These are phyloP conservation scores for Rhopalosiphum padi DNA, from an alignment of 1,140 invertebrate genomes.

Conservation along the genomic window DNA sequence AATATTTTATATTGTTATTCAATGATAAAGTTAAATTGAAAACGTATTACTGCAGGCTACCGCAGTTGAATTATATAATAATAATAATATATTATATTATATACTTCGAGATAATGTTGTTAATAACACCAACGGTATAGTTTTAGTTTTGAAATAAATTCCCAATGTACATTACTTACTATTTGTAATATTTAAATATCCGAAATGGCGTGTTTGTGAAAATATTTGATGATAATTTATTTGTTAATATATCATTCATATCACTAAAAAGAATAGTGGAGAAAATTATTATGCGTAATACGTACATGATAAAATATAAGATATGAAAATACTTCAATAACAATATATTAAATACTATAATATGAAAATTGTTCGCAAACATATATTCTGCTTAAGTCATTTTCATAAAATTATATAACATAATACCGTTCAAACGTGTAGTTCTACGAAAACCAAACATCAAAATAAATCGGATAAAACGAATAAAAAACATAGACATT, in stretches of 20 bases:
- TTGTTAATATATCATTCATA: background rate
- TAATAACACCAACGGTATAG: background rate
- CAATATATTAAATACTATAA: background rate
- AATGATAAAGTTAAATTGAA: background rate
- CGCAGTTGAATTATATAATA: background rate
- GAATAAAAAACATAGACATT: background rate
- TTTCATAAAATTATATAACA: background rate
- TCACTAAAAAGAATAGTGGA: background rate
- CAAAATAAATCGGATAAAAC: background rate
- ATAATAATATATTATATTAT: background rate
- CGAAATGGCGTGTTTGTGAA: background rate
- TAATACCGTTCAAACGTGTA: background rate
- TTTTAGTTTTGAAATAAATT: background rate
- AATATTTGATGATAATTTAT: background rate
- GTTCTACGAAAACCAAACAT: background rate
- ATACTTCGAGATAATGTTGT: background rate
- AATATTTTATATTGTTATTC: background rate
- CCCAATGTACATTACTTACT: background rate
- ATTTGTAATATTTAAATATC: background rate
- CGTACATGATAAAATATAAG: background rate
- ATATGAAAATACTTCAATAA: constrained; percentile 5
- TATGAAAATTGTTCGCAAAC: background rate
- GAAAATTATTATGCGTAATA: background rate
- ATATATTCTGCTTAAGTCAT: background rate
- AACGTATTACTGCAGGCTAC: background rate